Base-by-base conservation (phyloP, 1,140 invertebrate species). In the Teleopsis dalmanni region DNA sequence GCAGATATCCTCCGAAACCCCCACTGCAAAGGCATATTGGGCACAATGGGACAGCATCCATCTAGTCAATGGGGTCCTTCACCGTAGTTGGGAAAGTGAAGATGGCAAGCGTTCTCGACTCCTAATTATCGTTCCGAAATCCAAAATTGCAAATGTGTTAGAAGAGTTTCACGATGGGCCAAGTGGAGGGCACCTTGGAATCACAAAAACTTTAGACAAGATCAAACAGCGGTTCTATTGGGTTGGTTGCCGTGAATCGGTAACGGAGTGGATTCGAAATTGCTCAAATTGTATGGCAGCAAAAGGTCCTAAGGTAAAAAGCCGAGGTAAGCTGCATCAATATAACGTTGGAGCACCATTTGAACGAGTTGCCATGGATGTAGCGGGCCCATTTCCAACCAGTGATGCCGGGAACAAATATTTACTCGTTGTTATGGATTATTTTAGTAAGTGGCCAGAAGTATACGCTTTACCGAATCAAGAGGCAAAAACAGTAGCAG, bases 391-490 rank as follows among this genome's bases (percentile, higher is more conserved):
- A 13, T 51, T 70, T 5, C 51, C 53, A 6, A 22, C 25, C 0
- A 62, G 54, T 11, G 9, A 43, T 1, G 40, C 26, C 6, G 56
- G 59, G 3, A 64, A 65, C 41, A 60, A 54, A 50, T 71, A 70
- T 53, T 60, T 73, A 10, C 34, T 73, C 4, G 65, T 71, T 4
- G 42, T 70, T 13, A 49, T 53, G 47, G 40, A 49, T 52, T 60
- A 64, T 47, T 75, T 74, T 50, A 73, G 57, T 13, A 75, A 70
- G 48, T 74, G 60, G 57, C 48, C 58, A 6, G 66, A 71, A 52
- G 57, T 53, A 13, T 63, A 59, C 45, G 50, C 63, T 3, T 53
- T 72, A 13, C 58, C 61, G n/a, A 59, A 74, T 50, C 61, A 72
- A 52, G 57, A 64, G 50, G 63, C 67, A 0, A 33, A 38, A n/a